phyloP scores from a whole-genome alignment of 2,113 vertebrate species.

The Takifugu flavidus region DNA sequence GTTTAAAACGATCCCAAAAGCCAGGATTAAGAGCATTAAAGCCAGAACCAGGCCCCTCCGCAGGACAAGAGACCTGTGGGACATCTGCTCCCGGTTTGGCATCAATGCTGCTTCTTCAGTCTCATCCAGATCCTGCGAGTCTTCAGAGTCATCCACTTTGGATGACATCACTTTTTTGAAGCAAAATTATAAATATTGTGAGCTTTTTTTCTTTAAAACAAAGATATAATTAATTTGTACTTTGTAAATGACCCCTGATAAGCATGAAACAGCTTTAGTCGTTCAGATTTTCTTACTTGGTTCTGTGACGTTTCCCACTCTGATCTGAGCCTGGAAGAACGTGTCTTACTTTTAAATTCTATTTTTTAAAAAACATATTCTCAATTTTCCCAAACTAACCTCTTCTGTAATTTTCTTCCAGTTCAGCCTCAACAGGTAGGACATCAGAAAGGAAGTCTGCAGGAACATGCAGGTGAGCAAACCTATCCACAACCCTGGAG shows the following conservation, averaged over 20 bases:
- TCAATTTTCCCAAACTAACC: slow-evolving; percentile 60
- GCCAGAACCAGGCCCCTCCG: slow-evolving; percentile 53
- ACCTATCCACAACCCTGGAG: slow-evolving; percentile 84
- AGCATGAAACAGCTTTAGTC: not conserved
- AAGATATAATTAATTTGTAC: too few species aligned
- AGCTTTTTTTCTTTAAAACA: too few species aligned
- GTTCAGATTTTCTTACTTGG: slow-evolving; percentile 44
- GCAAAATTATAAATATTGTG: not conserved
- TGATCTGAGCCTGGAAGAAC: slow-evolving; percentile 63
- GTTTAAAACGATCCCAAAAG: slow-evolving; percentile 54
- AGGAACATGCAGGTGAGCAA: slow-evolving; percentile 72
- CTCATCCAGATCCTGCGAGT: not conserved
- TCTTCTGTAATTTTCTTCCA: slow-evolving; percentile 80
- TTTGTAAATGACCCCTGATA: not conserved
- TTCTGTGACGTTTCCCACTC: slow-evolving; percentile 52
- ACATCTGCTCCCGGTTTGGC: not conserved
- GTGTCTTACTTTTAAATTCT: not conserved
- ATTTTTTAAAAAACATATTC: not conserved
- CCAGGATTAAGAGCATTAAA: slow-evolving; percentile 62
- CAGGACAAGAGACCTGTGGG: slow-evolving; percentile 44
- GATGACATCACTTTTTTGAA: not conserved
- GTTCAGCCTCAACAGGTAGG: slow-evolving; percentile 74
- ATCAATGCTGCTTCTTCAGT: not conserved
- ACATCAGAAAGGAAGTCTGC: slow-evolving; percentile 72
- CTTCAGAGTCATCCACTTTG: not conserved